Evolutionary conservation across 1,140 invertebrate species (phyloP).

Genomic region (Meteorus sp.): DNA sequence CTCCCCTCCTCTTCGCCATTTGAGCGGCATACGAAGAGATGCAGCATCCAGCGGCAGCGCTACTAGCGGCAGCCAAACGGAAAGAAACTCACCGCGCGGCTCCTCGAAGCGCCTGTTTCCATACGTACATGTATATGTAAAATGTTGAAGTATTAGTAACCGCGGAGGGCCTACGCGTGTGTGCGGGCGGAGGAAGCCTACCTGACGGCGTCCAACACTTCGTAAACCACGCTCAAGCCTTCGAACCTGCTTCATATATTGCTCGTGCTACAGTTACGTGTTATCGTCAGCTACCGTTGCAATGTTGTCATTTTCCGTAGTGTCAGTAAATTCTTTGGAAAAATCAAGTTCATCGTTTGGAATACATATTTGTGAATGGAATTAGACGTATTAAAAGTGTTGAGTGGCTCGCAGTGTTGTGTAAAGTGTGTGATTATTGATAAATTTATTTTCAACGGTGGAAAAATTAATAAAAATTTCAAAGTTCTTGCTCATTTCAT

Average conservation of each 20-base stretch:
- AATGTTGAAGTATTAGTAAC: slow-evolving; percentile 25
- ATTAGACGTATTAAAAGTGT: background rate
- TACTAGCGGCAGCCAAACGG: slow-evolving; percentile 57
- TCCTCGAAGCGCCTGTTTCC: slow-evolving; percentile 27
- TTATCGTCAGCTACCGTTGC: slow-evolving; percentile 8
- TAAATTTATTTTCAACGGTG: background rate
- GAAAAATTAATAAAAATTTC: background rate
- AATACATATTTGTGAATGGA: background rate
- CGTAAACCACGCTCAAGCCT: slow-evolving; percentile 52
- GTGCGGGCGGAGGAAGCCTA: slow-evolving; percentile 47
- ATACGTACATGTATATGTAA: slow-evolving; percentile 16
- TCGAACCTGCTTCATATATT: slow-evolving; percentile 33
- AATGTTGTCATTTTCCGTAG: background rate
- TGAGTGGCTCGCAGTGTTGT: too few relatives aligned
- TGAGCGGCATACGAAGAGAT: slow-evolving; percentile 31
- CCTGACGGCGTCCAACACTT: slow-evolving; percentile 58
- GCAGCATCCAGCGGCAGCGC: slow-evolving; percentile 60
- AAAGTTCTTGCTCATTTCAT: background rate
- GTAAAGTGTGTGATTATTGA: background rate
- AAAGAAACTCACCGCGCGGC: slow-evolving; percentile 45
- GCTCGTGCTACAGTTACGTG: slow-evolving; percentile 8
- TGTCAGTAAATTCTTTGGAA: background rate
- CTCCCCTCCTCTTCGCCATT: background rate
- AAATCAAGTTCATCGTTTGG: background rate
- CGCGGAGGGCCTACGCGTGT: slow-evolving; percentile 34